Percentiles rank a stretch among this genome's conserved stretches.
phyloP scores from a whole-genome alignment of 2,797 vertebrate species.

The Hybognathus amarus region DNA sequence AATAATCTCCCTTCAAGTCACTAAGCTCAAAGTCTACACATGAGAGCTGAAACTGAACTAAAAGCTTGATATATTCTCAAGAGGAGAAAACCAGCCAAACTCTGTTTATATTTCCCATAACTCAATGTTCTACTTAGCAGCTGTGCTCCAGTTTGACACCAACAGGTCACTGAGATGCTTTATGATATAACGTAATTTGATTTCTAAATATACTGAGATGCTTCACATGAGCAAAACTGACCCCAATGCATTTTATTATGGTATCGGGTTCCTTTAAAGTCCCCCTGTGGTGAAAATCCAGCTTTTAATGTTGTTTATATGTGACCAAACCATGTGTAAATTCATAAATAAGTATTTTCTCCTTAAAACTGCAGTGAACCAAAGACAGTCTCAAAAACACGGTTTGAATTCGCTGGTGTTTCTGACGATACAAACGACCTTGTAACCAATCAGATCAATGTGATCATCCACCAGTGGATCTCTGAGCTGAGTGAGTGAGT shows the following conservation, averaged over 20 bases:
- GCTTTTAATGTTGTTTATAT: too few species aligned
- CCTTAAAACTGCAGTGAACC: too few species aligned
- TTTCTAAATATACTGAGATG: not conserved
- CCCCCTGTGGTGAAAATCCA: too few species aligned
- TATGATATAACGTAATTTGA: not conserved
- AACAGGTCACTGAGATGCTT: not conserved
- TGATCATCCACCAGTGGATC: too few species aligned
- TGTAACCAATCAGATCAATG: too few species aligned
- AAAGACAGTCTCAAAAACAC: too few species aligned
- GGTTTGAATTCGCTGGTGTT: too few species aligned
- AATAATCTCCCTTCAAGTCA: slow-evolving; percentile 40
- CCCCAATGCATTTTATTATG: not conserved
- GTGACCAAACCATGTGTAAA: too few species aligned
- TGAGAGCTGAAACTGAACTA: slow-evolving; percentile 5
- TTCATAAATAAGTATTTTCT: too few species aligned
- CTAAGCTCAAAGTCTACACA: slow-evolving; percentile 24
- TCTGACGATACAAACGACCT: too few species aligned
- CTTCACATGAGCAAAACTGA: not conserved
- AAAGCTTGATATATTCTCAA: slow-evolving; percentile 3
- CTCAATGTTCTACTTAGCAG: slow-evolving; percentile 62
- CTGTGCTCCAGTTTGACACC: slow-evolving; percentile 61
- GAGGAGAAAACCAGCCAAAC: slow-evolving; percentile 21
- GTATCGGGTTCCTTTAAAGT: not conserved
- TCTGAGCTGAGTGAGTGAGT: too few species aligned
- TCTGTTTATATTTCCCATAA: slow-evolving; percentile 1